Percentiles rank a stretch among this genome's conserved stretches.
Conservation (phyloP, 2,888 invertebrate genomes). For the Aphodius sticticus region DNA sequence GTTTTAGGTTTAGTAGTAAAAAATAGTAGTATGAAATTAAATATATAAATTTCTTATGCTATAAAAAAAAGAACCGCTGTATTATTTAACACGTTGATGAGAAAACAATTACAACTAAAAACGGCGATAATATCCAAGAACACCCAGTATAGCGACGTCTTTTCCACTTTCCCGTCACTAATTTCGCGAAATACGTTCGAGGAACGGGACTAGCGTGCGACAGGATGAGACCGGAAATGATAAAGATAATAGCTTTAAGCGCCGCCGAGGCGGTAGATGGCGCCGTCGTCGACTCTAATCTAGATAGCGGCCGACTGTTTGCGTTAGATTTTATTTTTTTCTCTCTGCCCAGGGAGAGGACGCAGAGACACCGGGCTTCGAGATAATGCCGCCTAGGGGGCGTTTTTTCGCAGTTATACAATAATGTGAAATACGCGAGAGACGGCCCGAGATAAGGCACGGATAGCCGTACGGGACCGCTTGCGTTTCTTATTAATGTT, state of each 20-base stretch:
- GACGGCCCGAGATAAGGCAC: conserved; percentile 37
- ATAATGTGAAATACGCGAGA: not conserved
- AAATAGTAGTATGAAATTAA: too few relatives aligned
- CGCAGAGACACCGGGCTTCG: not conserved
- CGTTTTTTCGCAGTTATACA: not conserved
- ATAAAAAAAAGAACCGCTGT: too few relatives aligned
- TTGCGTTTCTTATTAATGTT: conserved; percentile 46
- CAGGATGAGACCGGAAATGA: conserved; percentile 4
- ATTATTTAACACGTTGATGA: too few relatives aligned
- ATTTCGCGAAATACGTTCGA: not conserved
- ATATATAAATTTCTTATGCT: too few relatives aligned
- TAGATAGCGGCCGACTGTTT: conserved; percentile 4
- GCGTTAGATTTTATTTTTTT: conserved; percentile 1
- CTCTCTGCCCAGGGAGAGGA: not conserved
- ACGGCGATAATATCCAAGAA: not conserved
- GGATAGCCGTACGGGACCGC: conserved; percentile 41
- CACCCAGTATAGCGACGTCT: not conserved
- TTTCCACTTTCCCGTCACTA: not conserved
- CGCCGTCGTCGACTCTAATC: conserved; percentile 4
- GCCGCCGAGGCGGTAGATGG: not conserved
- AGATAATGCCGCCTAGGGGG: not conserved
- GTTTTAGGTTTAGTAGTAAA: too few relatives aligned
- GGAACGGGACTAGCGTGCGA: not conserved
- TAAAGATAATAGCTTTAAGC: conserved; percentile 4
- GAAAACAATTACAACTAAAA: too few relatives aligned